Percentiles rank a stretch among this genome's conserved stretches.
phyloP scores from a whole-genome alignment of 2,888 invertebrate genomes.

The Oegoconia quadripuncta region DNA sequence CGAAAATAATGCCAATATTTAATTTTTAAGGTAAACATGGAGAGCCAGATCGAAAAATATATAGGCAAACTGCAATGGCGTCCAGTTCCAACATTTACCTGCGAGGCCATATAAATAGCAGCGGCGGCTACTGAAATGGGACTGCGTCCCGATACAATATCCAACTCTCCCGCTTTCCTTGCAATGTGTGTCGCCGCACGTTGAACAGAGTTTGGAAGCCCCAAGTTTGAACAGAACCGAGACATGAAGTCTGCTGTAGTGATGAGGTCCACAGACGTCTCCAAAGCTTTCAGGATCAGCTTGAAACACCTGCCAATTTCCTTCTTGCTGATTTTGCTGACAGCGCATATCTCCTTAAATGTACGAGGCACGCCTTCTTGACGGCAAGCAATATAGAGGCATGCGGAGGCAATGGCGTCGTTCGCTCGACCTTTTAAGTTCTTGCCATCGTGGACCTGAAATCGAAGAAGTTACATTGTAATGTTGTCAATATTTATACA shows the following conservation, averaged over 20 bases:
- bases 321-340: constrained; percentile 99
- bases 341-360: constrained; percentile 99
- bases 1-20: too few relatives aligned
- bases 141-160: constrained; percentile 98
- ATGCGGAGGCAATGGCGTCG: constrained; percentile 99
- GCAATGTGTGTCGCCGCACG: constrained; percentile 98
- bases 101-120: constrained; percentile 99
- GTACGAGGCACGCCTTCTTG: constrained; percentile 99
- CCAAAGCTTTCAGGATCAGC: constrained; percentile 95
- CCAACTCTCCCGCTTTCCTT: constrained; percentile 96
- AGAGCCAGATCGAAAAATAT: background rate
- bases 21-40: too few relatives aligned
- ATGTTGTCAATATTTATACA: too few relatives aligned
- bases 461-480: background rate
- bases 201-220: constrained; percentile 92
- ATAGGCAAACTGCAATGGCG: background rate
- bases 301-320: constrained; percentile 99
- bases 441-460: constrained; percentile 93
- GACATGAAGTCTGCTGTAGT: constrained; percentile 99
- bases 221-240: constrained; percentile 97
- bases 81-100: constrained; percentile 74
- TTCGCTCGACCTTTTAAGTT: constrained; percentile 97
- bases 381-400: constrained; percentile 98
- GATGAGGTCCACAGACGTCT: constrained; percentile 97
- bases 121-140: constrained; percentile 99